Evolutionary conservation across 2,797 vertebrate species (phyloP).

Genomic region (Bucorvus abyssinicus): DNA sequence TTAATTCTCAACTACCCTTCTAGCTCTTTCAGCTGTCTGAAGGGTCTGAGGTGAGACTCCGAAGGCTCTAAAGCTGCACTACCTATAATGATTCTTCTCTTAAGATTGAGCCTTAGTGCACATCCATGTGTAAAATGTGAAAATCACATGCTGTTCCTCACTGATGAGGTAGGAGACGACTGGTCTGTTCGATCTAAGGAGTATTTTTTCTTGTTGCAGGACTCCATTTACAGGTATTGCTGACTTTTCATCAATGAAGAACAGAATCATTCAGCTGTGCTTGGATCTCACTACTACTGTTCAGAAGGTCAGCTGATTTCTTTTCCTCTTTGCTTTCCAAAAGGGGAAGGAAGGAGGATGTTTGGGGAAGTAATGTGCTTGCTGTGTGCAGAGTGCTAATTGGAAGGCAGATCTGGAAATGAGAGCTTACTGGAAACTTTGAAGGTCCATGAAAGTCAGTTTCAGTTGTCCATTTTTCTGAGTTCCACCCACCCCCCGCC

Average conservation of each 20-base stretch:
- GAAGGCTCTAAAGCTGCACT: not conserved
- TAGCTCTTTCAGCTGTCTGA: not conserved
- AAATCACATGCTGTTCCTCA: not conserved
- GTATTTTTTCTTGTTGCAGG: constrained; percentile 74
- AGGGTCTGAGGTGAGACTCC: not conserved
- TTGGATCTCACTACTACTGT: constrained; percentile 94
- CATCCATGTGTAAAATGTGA: not conserved
- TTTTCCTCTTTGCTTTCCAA: constrained; percentile 13
- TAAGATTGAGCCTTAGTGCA: not conserved
- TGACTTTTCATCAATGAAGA: constrained; percentile 89
- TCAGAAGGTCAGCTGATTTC: constrained; percentile 87
- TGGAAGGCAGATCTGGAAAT: not conserved
- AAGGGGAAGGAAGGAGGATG: constrained; percentile 23
- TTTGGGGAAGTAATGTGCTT: not conserved
- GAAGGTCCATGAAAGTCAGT: not conserved
- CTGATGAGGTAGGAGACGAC: not conserved
- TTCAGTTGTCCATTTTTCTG: not conserved
- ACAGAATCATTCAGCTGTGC: constrained; percentile 94
- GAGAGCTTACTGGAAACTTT: not conserved
- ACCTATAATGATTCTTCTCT: not conserved
- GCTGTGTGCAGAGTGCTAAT: not conserved
- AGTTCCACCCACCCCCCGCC: not conserved
- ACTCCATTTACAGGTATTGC: constrained; percentile 85
- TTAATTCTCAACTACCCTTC: not conserved
- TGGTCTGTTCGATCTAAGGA: not conserved